Conservation (phyloP, 1,140 invertebrate genomes). For the Zaprionus inermis region DNA sequence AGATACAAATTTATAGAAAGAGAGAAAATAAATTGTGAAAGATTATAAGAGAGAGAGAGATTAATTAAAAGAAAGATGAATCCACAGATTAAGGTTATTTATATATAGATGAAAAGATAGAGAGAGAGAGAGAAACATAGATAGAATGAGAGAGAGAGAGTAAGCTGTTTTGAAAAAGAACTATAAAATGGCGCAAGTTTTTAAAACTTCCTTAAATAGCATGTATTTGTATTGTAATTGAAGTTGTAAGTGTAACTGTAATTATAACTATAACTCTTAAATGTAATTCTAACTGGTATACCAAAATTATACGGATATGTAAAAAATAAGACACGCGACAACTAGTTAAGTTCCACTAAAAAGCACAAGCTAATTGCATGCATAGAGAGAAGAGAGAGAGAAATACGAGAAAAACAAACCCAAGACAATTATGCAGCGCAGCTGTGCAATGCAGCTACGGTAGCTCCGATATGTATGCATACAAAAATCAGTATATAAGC, state of each 20-base stretch:
- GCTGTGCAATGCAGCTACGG: not conserved
- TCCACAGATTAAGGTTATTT: too few species aligned
- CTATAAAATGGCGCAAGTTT: slow-evolving; percentile 54
- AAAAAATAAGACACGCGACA: slow-evolving; percentile 9
- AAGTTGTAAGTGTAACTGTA: slow-evolving; percentile 11
- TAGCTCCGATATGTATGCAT: slow-evolving; percentile 1
- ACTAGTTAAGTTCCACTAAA: slow-evolving; percentile 50
- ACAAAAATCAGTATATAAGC: not conserved
- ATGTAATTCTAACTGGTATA: slow-evolving; percentile 35
- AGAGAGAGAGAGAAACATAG: slow-evolving; percentile 2
- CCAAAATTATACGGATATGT: slow-evolving; percentile 34
- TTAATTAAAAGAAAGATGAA: too few species aligned
- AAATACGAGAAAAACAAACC: slow-evolving; percentile 5
- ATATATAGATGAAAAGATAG: not conserved
- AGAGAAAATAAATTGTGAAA: not conserved
- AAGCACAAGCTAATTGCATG: slow-evolving; percentile 32
- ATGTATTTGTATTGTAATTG: slow-evolving; percentile 24
- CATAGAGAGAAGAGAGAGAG: not conserved
- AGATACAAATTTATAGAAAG: too few species aligned
- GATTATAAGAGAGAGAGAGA: not conserved
- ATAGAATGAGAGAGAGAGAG: slow-evolving; percentile 8
- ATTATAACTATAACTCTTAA: slow-evolving; percentile 4
- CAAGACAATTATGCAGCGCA: slow-evolving; percentile 15
- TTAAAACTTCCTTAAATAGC: slow-evolving; percentile 57
- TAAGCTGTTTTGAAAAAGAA: not conserved